Evolutionary conservation across 2,797 vertebrate genomes (phyloP), one percentile per base, ranked within the genome.

Genomic region (Luscinia megarhynchos): DNA sequence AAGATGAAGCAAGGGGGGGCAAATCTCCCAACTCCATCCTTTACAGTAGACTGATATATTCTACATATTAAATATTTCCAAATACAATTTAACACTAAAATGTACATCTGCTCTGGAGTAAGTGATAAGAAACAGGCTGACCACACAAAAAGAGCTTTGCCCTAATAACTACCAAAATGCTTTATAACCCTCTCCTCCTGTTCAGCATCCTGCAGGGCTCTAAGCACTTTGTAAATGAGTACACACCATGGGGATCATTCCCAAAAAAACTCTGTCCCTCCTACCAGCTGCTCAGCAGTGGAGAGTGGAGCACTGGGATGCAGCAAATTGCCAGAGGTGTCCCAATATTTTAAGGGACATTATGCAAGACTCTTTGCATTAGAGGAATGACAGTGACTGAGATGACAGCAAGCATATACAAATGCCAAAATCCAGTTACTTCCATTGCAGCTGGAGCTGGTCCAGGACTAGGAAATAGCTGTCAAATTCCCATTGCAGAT

Each of bases 281-380:
- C 88, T 62, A 41, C 73, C 62, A 84, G 80, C 87, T 79, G 64
- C 81, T 87, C 89, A 64, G 75, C 70, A 55, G 38, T 1, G 26
- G 51, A 0, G 0, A 66, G 16, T 1, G 3, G 32, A 75, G 38
- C 61, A 7, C 0, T 18, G 46, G 66, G 9, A 70, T 30, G 38
- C 30, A 75, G 46, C 73, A 80, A 63, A 80, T 14, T 46, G 72
- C 82, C 69, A 94, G 58, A 72, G n/a, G 58, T 83, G 26, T 50
- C 50, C 50, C 68, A 10, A 0, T 51, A 29, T 66, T 91, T 90
- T 64, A 53, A 78, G 58, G 90, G 69, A 72, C 45, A 43, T 86
- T 59, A 78, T 34, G 38, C 73, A 91, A 81, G 73, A 20, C n/a
- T 45, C 17, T 40, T 51, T 66, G 40, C 69, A 51, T 70, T 70